These are phyloP conservation scores for Agriopis leucophaearia DNA, from an alignment of 2,888 invertebrate genomes.

Conservation along the genomic window DNA sequence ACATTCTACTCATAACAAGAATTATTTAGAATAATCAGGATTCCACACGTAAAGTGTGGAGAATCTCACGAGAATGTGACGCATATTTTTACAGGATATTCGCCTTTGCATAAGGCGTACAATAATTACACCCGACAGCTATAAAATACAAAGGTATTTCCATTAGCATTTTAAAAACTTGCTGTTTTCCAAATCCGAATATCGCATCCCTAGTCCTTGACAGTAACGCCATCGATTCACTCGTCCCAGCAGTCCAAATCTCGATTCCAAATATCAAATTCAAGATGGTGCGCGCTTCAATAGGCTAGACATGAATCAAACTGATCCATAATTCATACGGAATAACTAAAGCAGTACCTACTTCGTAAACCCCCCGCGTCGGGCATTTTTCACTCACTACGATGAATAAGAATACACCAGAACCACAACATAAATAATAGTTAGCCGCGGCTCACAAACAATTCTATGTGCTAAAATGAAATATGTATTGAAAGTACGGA, in stretches of 20 bases:
- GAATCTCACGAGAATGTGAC: slow-evolving; percentile 49
- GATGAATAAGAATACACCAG: slow-evolving; percentile 41
- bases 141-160: not conserved
- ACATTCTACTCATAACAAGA: slow-evolving; percentile 63
- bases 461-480: slow-evolving; percentile 64
- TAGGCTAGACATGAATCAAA: slow-evolving; percentile 73
- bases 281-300: slow-evolving; percentile 60
- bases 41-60: slow-evolving; percentile 41
- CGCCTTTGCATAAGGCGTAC: slow-evolving; percentile 3
- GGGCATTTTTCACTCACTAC: slow-evolving; percentile 74
- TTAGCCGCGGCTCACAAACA: slow-evolving; percentile 58
- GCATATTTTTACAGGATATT: slow-evolving; percentile 38
- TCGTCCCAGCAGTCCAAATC: slow-evolving; percentile 51
- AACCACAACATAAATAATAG: slow-evolving; percentile 66
- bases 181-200: not conserved
- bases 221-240: slow-evolving; percentile 48
- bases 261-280: slow-evolving; percentile 59
- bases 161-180: too few species aligned
- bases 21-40: slow-evolving; percentile 50
- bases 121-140: slow-evolving; percentile 11
- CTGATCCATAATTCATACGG: slow-evolving; percentile 80
- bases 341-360: slow-evolving; percentile 68
- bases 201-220: slow-evolving; percentile 3
- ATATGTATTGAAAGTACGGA: slow-evolving; percentile 53
- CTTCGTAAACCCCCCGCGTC: slow-evolving; percentile 75